phyloP scores from a whole-genome alignment of 2,113 vertebrate species.

The Anser brachyrhynchus region DNA sequence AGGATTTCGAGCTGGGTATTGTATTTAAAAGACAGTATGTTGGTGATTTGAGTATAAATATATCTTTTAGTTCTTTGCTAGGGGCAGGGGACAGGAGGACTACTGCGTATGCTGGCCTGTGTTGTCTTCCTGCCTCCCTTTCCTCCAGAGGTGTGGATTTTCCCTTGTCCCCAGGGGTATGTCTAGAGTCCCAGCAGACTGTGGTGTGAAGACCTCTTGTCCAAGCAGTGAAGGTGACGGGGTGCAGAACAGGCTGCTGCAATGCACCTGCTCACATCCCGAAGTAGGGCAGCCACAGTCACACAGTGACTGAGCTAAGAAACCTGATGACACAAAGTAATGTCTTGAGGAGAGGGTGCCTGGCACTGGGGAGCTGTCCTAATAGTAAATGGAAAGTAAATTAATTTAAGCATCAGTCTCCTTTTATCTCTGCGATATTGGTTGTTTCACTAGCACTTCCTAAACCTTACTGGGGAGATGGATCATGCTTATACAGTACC shows the following conservation, averaged over 20 bases:
- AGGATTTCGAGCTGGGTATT: not conserved
- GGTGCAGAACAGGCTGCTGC: not conserved
- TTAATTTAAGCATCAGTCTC: not conserved
- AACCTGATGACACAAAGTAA: not conserved
- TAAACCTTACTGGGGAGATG: not conserved
- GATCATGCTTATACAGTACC: not conserved
- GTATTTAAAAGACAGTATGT: not conserved
- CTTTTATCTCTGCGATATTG: not conserved
- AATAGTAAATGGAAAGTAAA: not conserved
- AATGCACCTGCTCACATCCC: not conserved
- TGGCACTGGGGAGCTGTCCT: not conserved
- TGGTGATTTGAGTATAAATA: not conserved
- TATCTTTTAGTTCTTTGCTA: not conserved
- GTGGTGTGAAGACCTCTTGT: not conserved
- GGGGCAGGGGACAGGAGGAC: not conserved
- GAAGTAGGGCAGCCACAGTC: not conserved
- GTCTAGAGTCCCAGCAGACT: not conserved
- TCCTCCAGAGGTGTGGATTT: not conserved
- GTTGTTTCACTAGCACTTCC: not conserved
- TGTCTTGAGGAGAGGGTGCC: not conserved
- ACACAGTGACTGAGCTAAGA: not conserved
- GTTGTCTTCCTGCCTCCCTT: not conserved
- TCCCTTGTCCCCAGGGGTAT: not conserved
- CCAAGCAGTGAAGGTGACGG: not conserved
- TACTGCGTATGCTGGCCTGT: not conserved